These are phyloP conservation scores for Oceanites oceanicus DNA, from an alignment of 2,113 vertebrate species.

Conservation along the genomic window DNA sequence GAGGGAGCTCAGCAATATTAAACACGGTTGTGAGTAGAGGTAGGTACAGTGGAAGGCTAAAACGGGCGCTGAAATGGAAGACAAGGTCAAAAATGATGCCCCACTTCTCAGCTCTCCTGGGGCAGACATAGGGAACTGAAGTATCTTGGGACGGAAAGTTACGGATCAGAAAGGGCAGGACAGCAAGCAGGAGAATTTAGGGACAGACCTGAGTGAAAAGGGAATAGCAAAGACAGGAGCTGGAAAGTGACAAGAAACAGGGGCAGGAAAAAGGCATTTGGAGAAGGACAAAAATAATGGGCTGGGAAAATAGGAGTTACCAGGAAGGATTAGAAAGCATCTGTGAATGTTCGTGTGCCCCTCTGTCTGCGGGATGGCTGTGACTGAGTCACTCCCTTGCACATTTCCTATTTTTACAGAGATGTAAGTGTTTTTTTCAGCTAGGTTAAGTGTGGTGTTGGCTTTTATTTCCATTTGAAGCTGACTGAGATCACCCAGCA, in stretches of 20 bases:
- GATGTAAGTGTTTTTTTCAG: background rate
- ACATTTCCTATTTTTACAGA: background rate
- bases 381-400: background rate
- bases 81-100: background rate
- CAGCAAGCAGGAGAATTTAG: background rate
- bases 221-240: background rate
- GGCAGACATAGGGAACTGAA: background rate
- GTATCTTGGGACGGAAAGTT: background rate
- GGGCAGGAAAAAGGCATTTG: background rate
- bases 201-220: background rate
- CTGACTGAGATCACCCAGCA: background rate
- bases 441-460: background rate
- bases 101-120: background rate
- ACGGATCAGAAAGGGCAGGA: background rate
- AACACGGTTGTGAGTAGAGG: background rate
- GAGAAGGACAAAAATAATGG: background rate
- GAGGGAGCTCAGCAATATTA: background rate
- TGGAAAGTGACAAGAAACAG: background rate
- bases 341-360: accelerated
- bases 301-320: background rate
- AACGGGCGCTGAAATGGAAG: background rate
- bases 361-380: background rate
- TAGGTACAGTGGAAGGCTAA: background rate
- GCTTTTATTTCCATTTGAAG: background rate
- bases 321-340: background rate